A percentile compares a stretch with the other conserved stretches of the same genome.
Evolutionary conservation across 2,113 vertebrate species (phyloP).

Genomic region (Epinephelus cyanopodus): DNA sequence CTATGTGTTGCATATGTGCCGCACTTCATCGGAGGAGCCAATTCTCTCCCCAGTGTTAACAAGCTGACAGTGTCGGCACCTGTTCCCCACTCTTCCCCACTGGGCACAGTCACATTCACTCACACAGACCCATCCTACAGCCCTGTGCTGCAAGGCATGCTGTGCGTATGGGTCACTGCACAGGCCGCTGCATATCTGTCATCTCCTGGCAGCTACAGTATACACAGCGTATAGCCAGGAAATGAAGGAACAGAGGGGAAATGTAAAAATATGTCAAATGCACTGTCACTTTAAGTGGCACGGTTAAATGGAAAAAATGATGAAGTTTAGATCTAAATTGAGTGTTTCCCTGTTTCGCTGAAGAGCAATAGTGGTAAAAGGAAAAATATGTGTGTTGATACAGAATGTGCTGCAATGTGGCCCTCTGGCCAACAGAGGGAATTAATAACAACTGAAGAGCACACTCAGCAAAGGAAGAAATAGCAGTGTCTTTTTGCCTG

Average conservation of each 20-base stretch:
- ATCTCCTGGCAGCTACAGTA: slow-evolving; percentile 42
- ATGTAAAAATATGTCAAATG: slow-evolving; percentile 20
- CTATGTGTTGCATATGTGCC: slow-evolving; percentile 76
- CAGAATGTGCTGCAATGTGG: slow-evolving; percentile 4
- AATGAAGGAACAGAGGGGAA: slow-evolving; percentile 4
- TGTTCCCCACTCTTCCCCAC: slow-evolving; percentile 64
- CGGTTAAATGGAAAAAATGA: background rate
- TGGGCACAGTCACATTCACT: slow-evolving; percentile 60
- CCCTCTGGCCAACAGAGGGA: slow-evolving; percentile 25
- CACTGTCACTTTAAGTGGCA: background rate
- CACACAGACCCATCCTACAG: slow-evolving; percentile 49
- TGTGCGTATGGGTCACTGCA: slow-evolving; percentile 61
- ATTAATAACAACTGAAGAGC: background rate
- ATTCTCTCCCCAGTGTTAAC: slow-evolving; percentile 72
- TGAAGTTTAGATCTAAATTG: background rate
- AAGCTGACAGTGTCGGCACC: slow-evolving; percentile 76
- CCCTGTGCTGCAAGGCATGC: slow-evolving; percentile 55
- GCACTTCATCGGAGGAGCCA: slow-evolving; percentile 54
- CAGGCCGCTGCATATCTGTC: slow-evolving; percentile 58
- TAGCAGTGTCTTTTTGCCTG: background rate
- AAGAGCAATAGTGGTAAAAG: background rate
- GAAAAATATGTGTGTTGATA: background rate
- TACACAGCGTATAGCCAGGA: slow-evolving; percentile 16
- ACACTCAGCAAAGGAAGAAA: background rate
- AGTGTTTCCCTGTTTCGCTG: background rate